phyloP scores from a whole-genome alignment of 2,113 vertebrate genomes.

The Alaudala cheleensis region DNA sequence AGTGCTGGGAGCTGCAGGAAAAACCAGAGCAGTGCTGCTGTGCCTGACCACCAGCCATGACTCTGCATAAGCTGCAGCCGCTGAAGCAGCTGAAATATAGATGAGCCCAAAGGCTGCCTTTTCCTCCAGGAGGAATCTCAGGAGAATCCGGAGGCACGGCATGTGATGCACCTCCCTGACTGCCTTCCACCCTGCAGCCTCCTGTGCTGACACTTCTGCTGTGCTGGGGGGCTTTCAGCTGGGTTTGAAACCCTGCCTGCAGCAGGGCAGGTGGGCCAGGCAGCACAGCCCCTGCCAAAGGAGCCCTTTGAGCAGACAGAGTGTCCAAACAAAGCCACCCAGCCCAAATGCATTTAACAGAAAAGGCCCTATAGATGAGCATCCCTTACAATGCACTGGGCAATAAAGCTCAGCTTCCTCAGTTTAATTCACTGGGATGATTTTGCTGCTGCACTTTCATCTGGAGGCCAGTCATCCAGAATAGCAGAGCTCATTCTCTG shows the following conservation, averaged over 20 bases:
- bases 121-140: not conserved
- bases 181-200: not conserved
- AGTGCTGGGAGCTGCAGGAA: not conserved
- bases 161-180: not conserved
- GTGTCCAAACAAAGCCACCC: not conserved
- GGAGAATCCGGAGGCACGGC: not conserved
- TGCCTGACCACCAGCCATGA: not conserved
- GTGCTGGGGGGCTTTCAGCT: no score
- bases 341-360: not conserved
- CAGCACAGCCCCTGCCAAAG: not conserved
- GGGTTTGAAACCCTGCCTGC: not conserved
- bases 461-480: not conserved
- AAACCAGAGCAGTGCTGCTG: rapidly evolving
- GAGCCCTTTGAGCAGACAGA: not conserved
- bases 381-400: rapidly evolving
- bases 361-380: rapidly evolving
- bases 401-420: not conserved
- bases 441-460: not conserved
- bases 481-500: not conserved
- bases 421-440: not conserved
- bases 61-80: not conserved
- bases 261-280: not conserved
- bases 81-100: slow-evolving; percentile 17
- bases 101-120: slow-evolving; percentile 37
- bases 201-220: not conserved